Evolutionary conservation across 64 coral and sea anemone genomes (phyloP).

Genomic region (Hydrozoanthus tunicans): DNA sequence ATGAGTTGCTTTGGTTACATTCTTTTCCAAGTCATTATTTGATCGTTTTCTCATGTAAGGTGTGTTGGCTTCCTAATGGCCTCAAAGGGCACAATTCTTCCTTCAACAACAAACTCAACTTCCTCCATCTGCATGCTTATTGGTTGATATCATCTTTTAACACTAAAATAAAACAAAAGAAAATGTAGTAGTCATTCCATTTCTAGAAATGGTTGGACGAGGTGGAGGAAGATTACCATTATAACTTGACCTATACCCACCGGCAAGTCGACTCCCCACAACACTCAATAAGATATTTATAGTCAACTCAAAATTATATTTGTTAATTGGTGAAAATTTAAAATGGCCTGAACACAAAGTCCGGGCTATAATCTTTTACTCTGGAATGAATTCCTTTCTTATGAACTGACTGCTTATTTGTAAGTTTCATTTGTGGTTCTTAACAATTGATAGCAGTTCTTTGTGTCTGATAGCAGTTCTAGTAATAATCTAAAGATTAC

Average conservation of each 20-base stretch:
- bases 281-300: not conserved
- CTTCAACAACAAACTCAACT: conserved; percentile 51
- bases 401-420: not conserved
- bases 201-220: not conserved
- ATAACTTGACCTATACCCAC: not conserved
- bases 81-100: conserved; percentile 16
- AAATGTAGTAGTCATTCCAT: not conserved
- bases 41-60: conserved; percentile 11
- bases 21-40: conserved; percentile 2
- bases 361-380: not conserved
- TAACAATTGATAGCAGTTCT: not conserved
- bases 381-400: conserved; percentile 14
- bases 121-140: conserved; percentile 37
- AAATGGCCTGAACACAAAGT: not conserved
- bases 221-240: not conserved
- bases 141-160: conserved; percentile 63
- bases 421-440: not conserved
- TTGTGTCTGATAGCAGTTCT: conserved; percentile 1
- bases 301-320: conserved; percentile 6
- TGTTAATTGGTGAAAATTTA: not conserved
- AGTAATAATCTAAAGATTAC: too few species aligned
- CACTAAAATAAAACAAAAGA: conserved; percentile 18
- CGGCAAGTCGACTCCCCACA: not conserved
- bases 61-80: conserved; percentile 28
- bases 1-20: conserved; percentile 28